Base-by-base conservation (phyloP, 1,140 invertebrate genomes). In the Macrobrachium nipponense region DNA sequence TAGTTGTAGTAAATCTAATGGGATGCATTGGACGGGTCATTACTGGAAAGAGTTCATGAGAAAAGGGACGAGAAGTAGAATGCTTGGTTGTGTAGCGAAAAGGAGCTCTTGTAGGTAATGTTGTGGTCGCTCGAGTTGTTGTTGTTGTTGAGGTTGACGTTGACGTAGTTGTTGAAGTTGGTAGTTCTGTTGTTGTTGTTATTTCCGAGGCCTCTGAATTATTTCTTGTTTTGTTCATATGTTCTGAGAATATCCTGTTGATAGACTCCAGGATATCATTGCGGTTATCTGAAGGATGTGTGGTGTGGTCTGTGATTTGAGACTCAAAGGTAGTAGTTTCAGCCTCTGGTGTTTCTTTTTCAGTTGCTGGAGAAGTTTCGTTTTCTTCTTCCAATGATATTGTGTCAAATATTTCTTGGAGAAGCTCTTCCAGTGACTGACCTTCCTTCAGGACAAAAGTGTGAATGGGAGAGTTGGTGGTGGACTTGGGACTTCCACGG, bases 381-480 rank as follows among this genome's bases (percentile, higher is more conserved):
- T 89, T 84, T 64, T 89, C 88, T 79, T 89, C 80, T n/a, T 86
- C 84, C 59, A 86, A 68, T 23, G 87, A 80, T 51, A 88, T 88
- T 20, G 87, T 80, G 17, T 86, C 87, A 60, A 90, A 89, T 15
- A 90, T 86, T 70, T 89, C 87, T 44, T 86, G 87, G 18, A 90
- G 75, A 18, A 90, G 86, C 15, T 90, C 90, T 51, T 90, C 87
- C 59, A 89, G 73, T 58, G 83, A 87, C 80, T 90, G 89, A 15
- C 90, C 90, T 73, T 90, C 89, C 61, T 88, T 87, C 51, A 90
- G 68, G 51, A 88, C 88, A 62, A 90, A 90, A 5, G 88, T 89
- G 80, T 90, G 89, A 23, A 90, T 88, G n/a, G 89, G 89, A 8
- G 90, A 90, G 61, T 90, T 89, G 17, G 88, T 89, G 23, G 68